Evolutionary conservation across 2,888 invertebrate species (phyloP), one percentile per base, ranked within the genome.

Genomic region (Temnothorax ravouxi): DNA sequence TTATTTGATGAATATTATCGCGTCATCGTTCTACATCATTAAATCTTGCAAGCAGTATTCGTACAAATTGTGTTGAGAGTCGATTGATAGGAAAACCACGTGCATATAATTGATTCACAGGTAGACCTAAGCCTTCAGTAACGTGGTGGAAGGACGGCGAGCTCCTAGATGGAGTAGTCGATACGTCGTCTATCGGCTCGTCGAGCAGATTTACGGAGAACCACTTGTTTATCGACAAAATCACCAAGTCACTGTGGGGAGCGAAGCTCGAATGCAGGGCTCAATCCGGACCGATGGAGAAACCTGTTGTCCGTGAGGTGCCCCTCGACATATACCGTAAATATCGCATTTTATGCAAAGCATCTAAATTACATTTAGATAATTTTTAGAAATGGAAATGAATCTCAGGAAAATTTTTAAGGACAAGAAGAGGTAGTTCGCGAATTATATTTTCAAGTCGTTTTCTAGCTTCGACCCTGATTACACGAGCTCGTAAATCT

Each of bases 121-220:
- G 98, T 83, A 97, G 97, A 88, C 98, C 98, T 0, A 96, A 96
- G 61, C 98, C 98, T 41, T 96, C 96, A 88, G 97, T 98, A 15
- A 97, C 97, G 21, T 98, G 98, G 98, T 98, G 97, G 97, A 96
- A 96, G 87, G 97, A 97, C 84, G 96, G 96, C 41, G 96, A 97
- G 84, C 96, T 98, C 88, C 95, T 98, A 83, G 97, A 98, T 88
- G 96, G 96, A 87, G 96, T 96, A 61, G 97, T 97, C 75, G 97
- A 97, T 90, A 96, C 96, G 69, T 92, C 93, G 2, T 92, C 94
- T 69, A 91, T 92, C 76, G 96, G 96, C 56, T 95, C 95, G 18
- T 95, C 96, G 38, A 96, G 95, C 77, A 96, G 96, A 75, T 94
- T 94, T 84, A 96, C 96, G 89, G 97, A 97, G 34, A 98, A 98